These are phyloP conservation scores for Cydia amplana DNA, from an alignment of 1,140 invertebrate genomes.

Conservation along the genomic window DNA sequence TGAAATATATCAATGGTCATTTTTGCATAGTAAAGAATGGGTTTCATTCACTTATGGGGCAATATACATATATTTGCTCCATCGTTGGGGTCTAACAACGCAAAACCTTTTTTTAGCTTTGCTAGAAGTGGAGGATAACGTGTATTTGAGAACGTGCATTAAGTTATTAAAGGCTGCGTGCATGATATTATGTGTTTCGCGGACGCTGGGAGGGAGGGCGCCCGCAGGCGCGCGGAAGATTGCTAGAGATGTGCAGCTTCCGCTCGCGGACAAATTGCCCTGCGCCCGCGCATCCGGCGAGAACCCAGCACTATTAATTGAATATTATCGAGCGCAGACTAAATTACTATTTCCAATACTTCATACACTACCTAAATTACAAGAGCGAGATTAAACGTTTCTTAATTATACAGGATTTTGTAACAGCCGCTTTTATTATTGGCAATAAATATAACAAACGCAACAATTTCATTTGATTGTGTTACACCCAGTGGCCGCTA, in stretches of 20 bases:
- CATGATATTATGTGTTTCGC: slow-evolving; percentile 28
- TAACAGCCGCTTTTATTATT: neutral
- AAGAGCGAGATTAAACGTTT: neutral
- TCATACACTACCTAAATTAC: neutral
- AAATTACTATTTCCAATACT: slow-evolving; percentile 36
- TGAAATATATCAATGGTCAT: slow-evolving; percentile 57
- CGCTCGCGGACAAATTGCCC: slow-evolving; percentile 54
- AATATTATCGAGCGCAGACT: slow-evolving; percentile 44
- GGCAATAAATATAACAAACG: slow-evolving; percentile 5
- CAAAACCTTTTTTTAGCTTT: neutral
- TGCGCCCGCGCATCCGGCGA: slow-evolving; percentile 44
- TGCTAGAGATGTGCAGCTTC: slow-evolving; percentile 52
- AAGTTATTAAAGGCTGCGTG: slow-evolving; percentile 36
- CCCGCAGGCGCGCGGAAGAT: slow-evolving; percentile 44
- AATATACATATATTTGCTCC: neutral
- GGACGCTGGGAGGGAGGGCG: slow-evolving; percentile 36
- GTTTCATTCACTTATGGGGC: neutral
- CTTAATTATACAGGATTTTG: neutral
- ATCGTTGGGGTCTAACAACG: neutral
- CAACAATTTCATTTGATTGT: slow-evolving; percentile 23
- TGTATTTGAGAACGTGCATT: slow-evolving; percentile 30
- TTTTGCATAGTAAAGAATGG: slow-evolving; percentile 51
- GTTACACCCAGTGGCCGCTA: slow-evolving; percentile 55
- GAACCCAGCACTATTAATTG: slow-evolving; percentile 41
- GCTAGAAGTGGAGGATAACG: neutral